Base-by-base conservation (phyloP, 2,888 invertebrate species). In the Hemaris fuciformis region DNA sequence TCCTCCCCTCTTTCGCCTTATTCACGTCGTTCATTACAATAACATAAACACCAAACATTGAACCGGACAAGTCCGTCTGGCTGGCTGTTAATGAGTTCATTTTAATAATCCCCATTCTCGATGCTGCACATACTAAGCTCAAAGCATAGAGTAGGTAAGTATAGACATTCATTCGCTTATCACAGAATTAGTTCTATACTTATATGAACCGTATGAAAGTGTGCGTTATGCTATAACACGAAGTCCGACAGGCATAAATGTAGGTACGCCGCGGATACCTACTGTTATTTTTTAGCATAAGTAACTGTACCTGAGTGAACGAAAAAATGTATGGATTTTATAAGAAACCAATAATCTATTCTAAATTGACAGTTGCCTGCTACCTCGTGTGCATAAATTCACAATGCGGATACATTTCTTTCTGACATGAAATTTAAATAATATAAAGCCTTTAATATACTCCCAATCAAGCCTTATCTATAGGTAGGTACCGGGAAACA, bases 1-100 rank as follows among this genome's bases (percentile, higher is more conserved):
- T 77, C 83, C 80, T 82, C 86, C 86, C 87, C 85, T 79, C 86
- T 77, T 72, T 77, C 80, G 81, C 80, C 82, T 76, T 74, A 72
- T 70, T 75, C 75, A 70, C 79, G 76, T 78, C 75, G 74, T 73
- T 74, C 72, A 77, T 74, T 80, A 80, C 78, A 83, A 70, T 78
- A 85, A 84, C 79, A 83, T 87, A 88, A 89, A 89, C 89, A 88
- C 81, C 79, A 76, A 79, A 77, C 78, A 76, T 75, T 76, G 69
- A 72, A 71, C 70, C 76, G 72, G 74, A 75, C 75, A 73, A 74
- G 69, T 67, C 74, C 73, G 73, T 53, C 58, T 59, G 43, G 42
- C 58, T 53, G 48, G 53, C 53, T 61, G 62, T 64, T 65, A 63
- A 63, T 65, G 62, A 61, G 18, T 62, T 48, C 18, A 61, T 60